Base-by-base conservation (phyloP, 2,888 invertebrate species). In the Adelognathus sp. region DNA sequence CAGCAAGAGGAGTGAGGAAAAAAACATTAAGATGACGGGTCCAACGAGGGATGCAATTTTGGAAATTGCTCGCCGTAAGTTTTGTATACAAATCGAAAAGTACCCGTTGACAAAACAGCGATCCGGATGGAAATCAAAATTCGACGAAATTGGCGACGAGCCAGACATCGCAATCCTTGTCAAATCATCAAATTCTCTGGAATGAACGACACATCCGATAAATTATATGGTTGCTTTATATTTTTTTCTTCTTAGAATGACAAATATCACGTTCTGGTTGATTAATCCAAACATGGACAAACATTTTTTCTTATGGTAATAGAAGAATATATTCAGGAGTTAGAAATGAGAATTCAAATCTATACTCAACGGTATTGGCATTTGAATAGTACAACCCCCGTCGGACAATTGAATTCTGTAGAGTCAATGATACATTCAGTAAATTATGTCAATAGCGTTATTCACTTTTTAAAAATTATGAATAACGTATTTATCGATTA, bases 1-100 rank as follows among this genome's bases (percentile, higher is more conserved):
- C 78, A 78, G 75, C 71, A 77, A 75, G 79, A 82, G 82, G 76
- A 83, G 63, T 72, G 76, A 79, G 77, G 50, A 60, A 46, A 41
- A 72, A 63, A 56, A 74, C 24, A 67, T 71, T 60, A 66, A 66
- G 63, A 66, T 72, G 72, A 79, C 56, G 63, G 18, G 72, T 79
- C 66, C 61, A 58, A 33, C 41, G 11, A 31, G 24, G 21, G 66
- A 75, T 75, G 56, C 74, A 75, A 71, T 75, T 72, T 72, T 69
- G 24, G 14, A 7, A 39, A 69, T 76, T 67, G 56, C 67, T 39
- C 52, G 54, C 27, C 50, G 39, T n/a, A 9, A 39, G 16, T 44
- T 33, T 52, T 60, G 61, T 27, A 69, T 69, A 21, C 16, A 46
- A 60, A 79, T 60, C 58, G 61, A 27, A 54, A 75, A 61, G 60